Evolutionary conservation across 1,140 invertebrate genomes (phyloP), one percentile per base, ranked within the genome.

Genomic region (Hirudo medicinalis): DNA sequence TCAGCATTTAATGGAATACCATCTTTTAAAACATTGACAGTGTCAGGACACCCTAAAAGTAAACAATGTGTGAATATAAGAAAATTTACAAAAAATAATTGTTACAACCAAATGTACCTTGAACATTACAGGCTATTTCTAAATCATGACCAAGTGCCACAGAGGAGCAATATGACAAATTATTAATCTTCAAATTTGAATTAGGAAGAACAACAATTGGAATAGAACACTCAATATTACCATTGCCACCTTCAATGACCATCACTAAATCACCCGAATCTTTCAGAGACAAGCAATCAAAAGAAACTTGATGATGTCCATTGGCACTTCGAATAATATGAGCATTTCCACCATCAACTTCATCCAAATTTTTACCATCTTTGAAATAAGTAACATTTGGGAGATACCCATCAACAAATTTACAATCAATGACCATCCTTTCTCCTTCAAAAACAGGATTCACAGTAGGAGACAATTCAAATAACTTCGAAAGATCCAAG

Each of bases 211-310:
- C 57, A 32, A 25, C 29, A 32, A 63, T 63, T 13, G 57, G 57
- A 25, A 63, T 32, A n/a, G 13, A 25, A 63, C 57, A 63, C 19
- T 63, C 13, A 20, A 63, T 15, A 15, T 25, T 63, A 11, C 57
- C 57, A 32, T 0, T 63, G 22, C 17, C 57, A 32, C 29, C 19
- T 63, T 63, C 57, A 32, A 32, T 32, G 19, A 63, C 29, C 57
- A 63, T 63, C 22, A 63, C 6, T 32, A 63, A 63, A 63, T 63
- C 57, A 63, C 57, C 57, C 11, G 29, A 22, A 63, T 63, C 57
- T 19, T n/a, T 22, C 6, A 22, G 29, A 25, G 29, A 63, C 8
- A 15, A 3, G 22, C 29, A 25, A 63, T 22, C 57, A 25, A 63
- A 25, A 6, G 22, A 25, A 15, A 63, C 22, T 63, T 22, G 9